These are phyloP conservation scores for Lontra canadensis DNA, from an alignment of 2,113 vertebrate species.

Conservation along the genomic window DNA sequence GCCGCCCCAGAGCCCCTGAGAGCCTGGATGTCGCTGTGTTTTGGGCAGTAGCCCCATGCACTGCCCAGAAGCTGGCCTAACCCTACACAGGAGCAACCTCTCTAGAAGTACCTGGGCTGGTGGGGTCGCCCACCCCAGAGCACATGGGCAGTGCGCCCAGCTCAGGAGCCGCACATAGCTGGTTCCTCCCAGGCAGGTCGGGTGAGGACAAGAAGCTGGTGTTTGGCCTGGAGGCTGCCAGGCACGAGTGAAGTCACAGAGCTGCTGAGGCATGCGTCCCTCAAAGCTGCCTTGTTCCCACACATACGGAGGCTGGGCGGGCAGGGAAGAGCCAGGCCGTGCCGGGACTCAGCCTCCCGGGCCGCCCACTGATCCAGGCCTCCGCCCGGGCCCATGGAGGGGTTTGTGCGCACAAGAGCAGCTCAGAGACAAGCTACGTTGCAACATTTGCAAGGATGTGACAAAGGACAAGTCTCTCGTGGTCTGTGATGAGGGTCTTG, in stretches of 20 bases:
- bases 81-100: not conserved
- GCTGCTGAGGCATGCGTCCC: not conserved
- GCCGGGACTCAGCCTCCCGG: not conserved
- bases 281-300: not conserved
- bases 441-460: not conserved
- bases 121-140: not conserved
- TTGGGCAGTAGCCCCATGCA: not conserved
- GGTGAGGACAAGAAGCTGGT: not conserved
- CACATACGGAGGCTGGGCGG: not conserved
- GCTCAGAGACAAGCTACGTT: not conserved
- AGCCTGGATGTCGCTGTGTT: not conserved
- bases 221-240: not conserved
- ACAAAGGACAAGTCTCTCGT: not conserved
- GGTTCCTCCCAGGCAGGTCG: not conserved
- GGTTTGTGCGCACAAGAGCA: not conserved
- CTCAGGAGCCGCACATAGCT: accelerated
- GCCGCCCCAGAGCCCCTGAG: not conserved
- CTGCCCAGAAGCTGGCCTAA: not conserved
- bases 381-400: not conserved
- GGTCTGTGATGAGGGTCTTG: not conserved
- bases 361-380: not conserved
- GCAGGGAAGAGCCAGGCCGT: not conserved
- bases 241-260: conserved; percentile 56
- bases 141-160: not conserved
- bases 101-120: not conserved